These are phyloP conservation scores for Drosophila setosimentum DNA, from an alignment of 2,888 invertebrate genomes.

Conservation along the genomic window DNA sequence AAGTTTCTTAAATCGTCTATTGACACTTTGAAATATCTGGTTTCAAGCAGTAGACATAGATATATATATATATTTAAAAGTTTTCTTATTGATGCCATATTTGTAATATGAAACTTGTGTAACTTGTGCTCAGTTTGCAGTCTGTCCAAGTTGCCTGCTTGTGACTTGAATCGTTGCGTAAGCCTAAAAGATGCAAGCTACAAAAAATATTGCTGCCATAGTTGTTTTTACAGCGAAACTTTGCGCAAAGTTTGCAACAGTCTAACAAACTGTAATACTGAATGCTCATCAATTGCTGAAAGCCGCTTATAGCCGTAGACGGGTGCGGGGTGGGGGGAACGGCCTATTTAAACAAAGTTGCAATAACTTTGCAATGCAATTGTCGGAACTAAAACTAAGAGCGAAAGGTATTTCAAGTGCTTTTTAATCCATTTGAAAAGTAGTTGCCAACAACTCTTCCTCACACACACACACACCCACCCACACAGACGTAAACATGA, in stretches of 20 bases:
- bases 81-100: constrained; percentile 6
- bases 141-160: constrained; percentile 3
- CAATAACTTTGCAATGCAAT: constrained; percentile 68
- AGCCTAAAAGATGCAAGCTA: constrained; percentile 36
- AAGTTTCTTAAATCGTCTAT: not conserved
- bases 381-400: constrained; percentile 22
- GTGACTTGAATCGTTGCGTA: constrained; percentile 16
- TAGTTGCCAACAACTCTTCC: constrained; percentile 35
- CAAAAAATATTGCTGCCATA: constrained; percentile 4
- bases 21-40: not conserved
- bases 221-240: constrained; percentile 25
- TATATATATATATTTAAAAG: not conserved
- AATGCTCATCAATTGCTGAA: constrained; percentile 63
- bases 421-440: constrained; percentile 75
- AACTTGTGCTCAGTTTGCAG: not conserved
- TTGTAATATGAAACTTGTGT: not conserved
- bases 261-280: constrained; percentile 34
- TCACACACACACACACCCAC: constrained; percentile 5
- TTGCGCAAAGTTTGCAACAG: constrained; percentile 29
- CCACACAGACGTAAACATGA: constrained; percentile 5
- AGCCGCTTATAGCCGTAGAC: not conserved
- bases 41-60: not conserved
- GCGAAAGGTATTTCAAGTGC: constrained; percentile 63
- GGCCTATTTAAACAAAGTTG: constrained; percentile 68
- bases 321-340: not conserved